Base-by-base conservation (phyloP, 2,113 vertebrate species). In the Pluvialis apricaria region DNA sequence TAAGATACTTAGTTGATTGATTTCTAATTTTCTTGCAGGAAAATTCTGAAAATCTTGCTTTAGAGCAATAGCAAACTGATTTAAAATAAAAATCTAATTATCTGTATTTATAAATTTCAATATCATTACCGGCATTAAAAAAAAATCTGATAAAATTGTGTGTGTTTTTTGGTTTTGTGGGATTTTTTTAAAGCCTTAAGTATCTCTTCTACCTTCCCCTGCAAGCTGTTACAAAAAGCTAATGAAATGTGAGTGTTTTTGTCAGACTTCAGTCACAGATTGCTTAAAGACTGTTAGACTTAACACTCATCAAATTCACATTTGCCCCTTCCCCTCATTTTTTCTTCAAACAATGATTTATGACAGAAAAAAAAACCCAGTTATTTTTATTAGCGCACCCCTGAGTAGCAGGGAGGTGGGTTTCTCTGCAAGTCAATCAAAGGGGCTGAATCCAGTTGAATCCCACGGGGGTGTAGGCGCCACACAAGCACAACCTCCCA, bases 401-500 rank as follows among this genome's bases (percentile, higher is more conserved):
- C 5, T 66, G 32, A 89, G 40, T 20, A 51, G 20, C 16, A 77
- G 20, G 28, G 14, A 34, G 20, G 36, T 55, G 52, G 29, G 13
- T 78, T 77, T 77, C 28, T n/a, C 52, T 72, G 7, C 20, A 68
- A 45, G 13, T n/a, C 55, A n/a, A 1, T 21, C n/a, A 31, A 47
- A 26, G 10, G 12, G 19, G 5, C 32, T 38, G 49, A 45, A 29
- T 16, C 6, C 18, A 38, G 25, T 21, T 40, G 34, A 51, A 40
- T 32, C n/a, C n/a, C 1, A 0, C 5, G 28, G 45, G 13, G 29
- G 3, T 1, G 2, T 2, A 29, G 28, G 8, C 12, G 68, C 22
- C 17, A 11, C 15, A 21, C 4, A 34, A 55, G 11, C 17, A 36
- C 44, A 47, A 16, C 14, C 13, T 65, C 31, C 14, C 52, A 51